These are phyloP conservation scores for Hafferia zeledoni DNA, from an alignment of 2,797 vertebrate species.

Conservation along the genomic window DNA sequence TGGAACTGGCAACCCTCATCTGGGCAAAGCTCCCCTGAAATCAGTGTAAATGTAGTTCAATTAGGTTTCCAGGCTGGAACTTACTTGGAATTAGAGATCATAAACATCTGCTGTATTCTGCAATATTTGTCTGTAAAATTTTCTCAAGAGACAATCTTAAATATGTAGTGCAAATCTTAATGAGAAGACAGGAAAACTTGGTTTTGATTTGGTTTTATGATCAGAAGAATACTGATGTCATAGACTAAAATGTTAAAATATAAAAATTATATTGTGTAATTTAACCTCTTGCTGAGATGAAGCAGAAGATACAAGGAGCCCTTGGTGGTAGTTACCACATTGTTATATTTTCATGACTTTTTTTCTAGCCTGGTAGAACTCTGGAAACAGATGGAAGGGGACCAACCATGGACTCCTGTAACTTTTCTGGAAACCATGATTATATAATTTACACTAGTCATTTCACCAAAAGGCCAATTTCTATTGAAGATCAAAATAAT, in stretches of 20 bases:
- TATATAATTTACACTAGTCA: not conserved
- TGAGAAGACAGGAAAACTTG: not conserved
- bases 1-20: not conserved
- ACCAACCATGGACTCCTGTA: not conserved
- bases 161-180: not conserved
- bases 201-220: constrained; percentile 35
- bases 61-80: constrained; percentile 5
- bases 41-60: not conserved
- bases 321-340: not conserved
- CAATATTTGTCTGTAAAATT: not conserved
- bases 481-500: not conserved
- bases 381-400: constrained; percentile 8
- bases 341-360: not conserved
- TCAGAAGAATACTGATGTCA: not conserved
- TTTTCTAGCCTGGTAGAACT: not conserved
- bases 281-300: constrained; percentile 12
- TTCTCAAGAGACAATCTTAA: not conserved
- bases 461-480: not conserved
- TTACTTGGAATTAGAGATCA: not conserved
- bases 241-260: constrained; percentile 9
- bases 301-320: not conserved
- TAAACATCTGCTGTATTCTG: constrained; percentile 19
- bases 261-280: not conserved
- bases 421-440: not conserved
- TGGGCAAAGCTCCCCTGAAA: not conserved